Base-by-base conservation (phyloP, 2,888 invertebrate genomes). In the Ophion ellenae region DNA sequence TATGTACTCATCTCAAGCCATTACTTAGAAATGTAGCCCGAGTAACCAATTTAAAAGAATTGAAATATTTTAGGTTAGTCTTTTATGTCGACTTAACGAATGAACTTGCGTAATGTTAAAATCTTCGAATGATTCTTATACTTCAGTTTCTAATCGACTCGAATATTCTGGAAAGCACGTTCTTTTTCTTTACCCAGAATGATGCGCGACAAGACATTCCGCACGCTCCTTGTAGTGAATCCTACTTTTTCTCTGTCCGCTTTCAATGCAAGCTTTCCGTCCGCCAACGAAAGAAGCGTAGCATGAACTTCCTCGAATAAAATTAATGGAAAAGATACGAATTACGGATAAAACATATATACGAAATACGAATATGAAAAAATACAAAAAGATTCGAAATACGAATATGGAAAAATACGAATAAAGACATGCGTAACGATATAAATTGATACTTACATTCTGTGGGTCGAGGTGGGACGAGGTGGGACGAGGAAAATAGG, bases 391-490 rank as follows among this genome's bases (percentile, higher is more conserved):
- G 7, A 63, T 66, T 0, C 32, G 36, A 66, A 66, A 36, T 66
- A 66, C 32, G 24, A 24, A 24, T 63, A 59, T 14, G 63, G 7
- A 32, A 32, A 66, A 4, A 36, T 66, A 59, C 66, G 66, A 66
- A 66, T 66, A 6, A 36, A 66, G 66, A 11, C 32, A 66, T 66
- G 66, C 10, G 2, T 11, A 66, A 66, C 36, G 14, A 14, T 36
- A 14, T 36, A 66, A 36, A 32, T 66, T 32, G 1, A 66, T 9
- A 66, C 32, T 66, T 36, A 66, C 66, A 66, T 66, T 66, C 36
- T 28, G 66, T 66, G 32, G 36, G 36, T 36, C n/a, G n/a, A n/a
- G 36, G 36, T 36, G 36, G 36, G 36, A 36, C 36, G 36, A 36
- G 36, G 36, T 36, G 36, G 36, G 36, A 36, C 36, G 36, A 36